phyloP scores from a whole-genome alignment of 2,888 invertebrate genomes.

The Synanthedon myopaeformis region DNA sequence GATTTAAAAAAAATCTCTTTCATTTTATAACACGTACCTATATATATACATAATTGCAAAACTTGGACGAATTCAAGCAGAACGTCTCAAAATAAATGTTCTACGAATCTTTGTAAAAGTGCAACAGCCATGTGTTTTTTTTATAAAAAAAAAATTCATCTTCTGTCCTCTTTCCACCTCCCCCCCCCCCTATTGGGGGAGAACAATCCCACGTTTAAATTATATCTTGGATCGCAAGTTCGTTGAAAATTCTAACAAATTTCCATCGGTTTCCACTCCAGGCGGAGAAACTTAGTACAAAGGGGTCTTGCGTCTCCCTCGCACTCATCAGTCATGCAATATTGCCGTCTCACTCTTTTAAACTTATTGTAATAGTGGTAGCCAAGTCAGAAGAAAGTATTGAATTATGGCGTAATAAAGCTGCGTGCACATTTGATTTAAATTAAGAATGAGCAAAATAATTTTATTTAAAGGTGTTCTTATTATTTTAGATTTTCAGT shows the following conservation, averaged over 20 bases:
- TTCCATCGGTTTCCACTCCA: conserved; percentile 25
- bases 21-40: too few species aligned
- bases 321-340: conserved; percentile 2
- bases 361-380: conserved; percentile 57
- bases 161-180: not conserved
- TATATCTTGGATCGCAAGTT: not conserved
- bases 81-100: too few species aligned
- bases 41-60: too few species aligned
- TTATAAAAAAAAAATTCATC: too few species aligned
- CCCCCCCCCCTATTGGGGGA: conserved; percentile 2
- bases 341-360: conserved; percentile 21
- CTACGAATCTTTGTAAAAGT: too few species aligned
- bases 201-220: not conserved
- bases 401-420: conserved; percentile 42
- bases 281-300: conserved; percentile 43
- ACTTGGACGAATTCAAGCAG: too few species aligned
- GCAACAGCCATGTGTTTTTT: too few species aligned
- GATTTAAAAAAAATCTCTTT: too few species aligned
- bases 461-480: too few species aligned
- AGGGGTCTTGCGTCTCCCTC: conserved; percentile 20
- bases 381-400: conserved; percentile 47
- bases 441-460: too few species aligned
- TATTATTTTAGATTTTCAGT: too few species aligned
- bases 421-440: conserved; percentile 6
- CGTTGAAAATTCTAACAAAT: conserved; percentile 35